These are phyloP conservation scores for Zhengitettix transpicula DNA, from an alignment of 2,888 invertebrate species.

Conservation along the genomic window DNA sequence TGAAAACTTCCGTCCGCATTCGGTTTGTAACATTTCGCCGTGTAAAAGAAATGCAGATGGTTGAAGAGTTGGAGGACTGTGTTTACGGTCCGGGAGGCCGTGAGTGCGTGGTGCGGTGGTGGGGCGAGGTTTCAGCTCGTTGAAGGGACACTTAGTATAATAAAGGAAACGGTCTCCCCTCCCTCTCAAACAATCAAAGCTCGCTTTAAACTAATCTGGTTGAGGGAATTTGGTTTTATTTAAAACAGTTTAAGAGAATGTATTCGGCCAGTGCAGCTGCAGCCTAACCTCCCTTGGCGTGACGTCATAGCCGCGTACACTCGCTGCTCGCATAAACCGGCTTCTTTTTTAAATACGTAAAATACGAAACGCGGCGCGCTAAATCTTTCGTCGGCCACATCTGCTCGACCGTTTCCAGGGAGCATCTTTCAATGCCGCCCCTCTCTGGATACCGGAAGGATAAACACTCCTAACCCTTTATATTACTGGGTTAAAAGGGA, in stretches of 20 bases:
- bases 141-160: not conserved
- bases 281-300: not conserved
- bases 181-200: slow-evolving; percentile 8
- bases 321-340: no score
- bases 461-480: slow-evolving; percentile 9
- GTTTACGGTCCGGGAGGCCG: no score
- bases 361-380: no score
- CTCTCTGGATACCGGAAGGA: not conserved
- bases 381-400: no score
- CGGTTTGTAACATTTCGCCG: no score
- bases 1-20: no score
- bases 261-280: slow-evolving; percentile 3
- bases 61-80: no score
- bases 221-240: slow-evolving; percentile 10
- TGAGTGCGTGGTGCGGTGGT: not conserved
- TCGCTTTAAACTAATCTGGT: slow-evolving; percentile 9
- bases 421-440: no score
- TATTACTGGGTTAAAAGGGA: slow-evolving; percentile 5
- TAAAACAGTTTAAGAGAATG: not conserved
- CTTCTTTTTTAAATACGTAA: no score
- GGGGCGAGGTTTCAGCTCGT: not conserved
- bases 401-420: no score
- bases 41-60: no score
- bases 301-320: no score
- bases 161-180: not conserved